Evolutionary conservation across 2,888 invertebrate species (phyloP), one percentile per base, ranked within the genome.

Genomic region (Buathra laborator): DNA sequence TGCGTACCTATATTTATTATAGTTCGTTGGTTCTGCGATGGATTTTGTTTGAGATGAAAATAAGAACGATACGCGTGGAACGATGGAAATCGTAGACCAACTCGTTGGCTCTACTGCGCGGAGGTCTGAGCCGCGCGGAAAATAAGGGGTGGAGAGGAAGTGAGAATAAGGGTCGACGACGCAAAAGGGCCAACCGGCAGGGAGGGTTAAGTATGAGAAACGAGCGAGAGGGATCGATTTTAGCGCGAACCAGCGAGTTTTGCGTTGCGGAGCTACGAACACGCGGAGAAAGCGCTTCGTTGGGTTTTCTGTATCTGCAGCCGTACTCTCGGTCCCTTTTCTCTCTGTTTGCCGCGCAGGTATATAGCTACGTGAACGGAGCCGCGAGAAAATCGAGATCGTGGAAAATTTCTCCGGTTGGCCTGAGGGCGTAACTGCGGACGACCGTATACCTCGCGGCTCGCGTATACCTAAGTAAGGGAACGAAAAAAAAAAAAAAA

Each of bases 161-260:
- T 14, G 19, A 76, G 71, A 37, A 68, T 32, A 70, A 70, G 70
- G 68, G 75, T 64, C 72, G 44, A 16, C 51, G 64, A 64, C 46
- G 64, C 64, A 62, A 75, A 64, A 75, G 62, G 75, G 75, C 64
- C 46, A 51, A 59, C 71, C 80, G 77, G 56, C 72, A 72, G 83
- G 74, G 84, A 86, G 82, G 86, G 86, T 84, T 86, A 83, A 86
- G 86, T 81, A 84, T 86, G 86, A 86, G 86, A 86, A 86, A 86
- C 86, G 84, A 84, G 86, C 84, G 80, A 83, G 86, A 86, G 84
- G 77, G 83, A 86, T 86, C 84, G 86, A 86, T 86, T 85, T 82
- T 84, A 74, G 84, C 64, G 72, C 71, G n/a, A n/a, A 16, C 16
- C 1, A 29, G 80, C 80, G 86, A 86, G 80, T 84, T 86, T 84